phyloP scores from a whole-genome alignment of 2,888 invertebrate species.

The Conchocele bisecta region DNA sequence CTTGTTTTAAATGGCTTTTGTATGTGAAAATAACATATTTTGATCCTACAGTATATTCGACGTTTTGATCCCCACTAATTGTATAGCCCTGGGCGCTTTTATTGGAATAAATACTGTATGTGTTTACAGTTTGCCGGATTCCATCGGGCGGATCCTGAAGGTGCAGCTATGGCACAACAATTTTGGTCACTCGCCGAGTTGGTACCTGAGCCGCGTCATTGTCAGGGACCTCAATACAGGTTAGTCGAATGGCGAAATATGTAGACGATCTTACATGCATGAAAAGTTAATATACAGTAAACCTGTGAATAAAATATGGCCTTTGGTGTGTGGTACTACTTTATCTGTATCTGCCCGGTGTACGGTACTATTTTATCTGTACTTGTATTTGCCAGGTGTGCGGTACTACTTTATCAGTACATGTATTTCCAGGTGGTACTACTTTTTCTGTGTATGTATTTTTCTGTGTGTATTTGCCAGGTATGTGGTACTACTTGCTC shows the following conservation, averaged over 20 bases:
- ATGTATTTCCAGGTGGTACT: background rate
- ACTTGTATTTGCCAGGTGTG: background rate
- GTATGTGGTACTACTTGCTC: background rate
- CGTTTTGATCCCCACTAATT: no score
- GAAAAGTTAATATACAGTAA: no score
- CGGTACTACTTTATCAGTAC: background rate
- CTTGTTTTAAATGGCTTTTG: no score
- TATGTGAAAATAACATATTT: no score
- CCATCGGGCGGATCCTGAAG: constrained; percentile 81
- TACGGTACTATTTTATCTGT: no score
- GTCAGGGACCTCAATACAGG: constrained; percentile 80
- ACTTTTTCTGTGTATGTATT: background rate
- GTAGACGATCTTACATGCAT: background rate
- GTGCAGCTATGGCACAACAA: constrained; percentile 83
- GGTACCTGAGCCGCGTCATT: constrained; percentile 82
- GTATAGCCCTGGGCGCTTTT: no score
- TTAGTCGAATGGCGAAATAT: constrained; percentile 31
- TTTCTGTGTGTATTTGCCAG: background rate
- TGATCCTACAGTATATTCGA: no score
- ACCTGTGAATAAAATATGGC: no score
- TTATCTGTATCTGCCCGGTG: no score
- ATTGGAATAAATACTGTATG: no score
- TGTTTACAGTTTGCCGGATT: constrained; percentile 77
- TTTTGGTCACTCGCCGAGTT: constrained; percentile 80
- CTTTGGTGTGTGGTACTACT: no score